Evolutionary conservation across 2,888 invertebrate genomes (phyloP).

Genomic region (Nymphalis polychloros): DNA sequence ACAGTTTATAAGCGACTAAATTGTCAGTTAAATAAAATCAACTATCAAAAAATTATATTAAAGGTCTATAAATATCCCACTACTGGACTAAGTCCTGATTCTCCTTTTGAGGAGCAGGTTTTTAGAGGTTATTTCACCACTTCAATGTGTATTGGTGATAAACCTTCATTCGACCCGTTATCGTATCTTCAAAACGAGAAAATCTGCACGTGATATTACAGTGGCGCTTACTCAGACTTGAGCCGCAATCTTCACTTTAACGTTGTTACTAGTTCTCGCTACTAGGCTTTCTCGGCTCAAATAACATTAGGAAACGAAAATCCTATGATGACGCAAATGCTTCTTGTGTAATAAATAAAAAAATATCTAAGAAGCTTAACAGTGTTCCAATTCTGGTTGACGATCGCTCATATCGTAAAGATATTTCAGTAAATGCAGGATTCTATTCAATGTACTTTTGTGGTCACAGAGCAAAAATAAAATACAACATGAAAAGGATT

Average conservation of each 20-base stretch:
- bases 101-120: too few species aligned
- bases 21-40: background rate
- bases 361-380: constrained; percentile 9
- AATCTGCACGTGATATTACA: too few species aligned
- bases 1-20: background rate
- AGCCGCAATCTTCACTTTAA: too few species aligned
- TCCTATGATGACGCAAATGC: background rate
- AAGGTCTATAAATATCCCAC: too few species aligned
- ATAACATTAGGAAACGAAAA: background rate
- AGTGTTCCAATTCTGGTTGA: constrained; percentile 10
- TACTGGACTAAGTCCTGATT: too few species aligned
- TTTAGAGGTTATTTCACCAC: too few species aligned
- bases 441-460: constrained; percentile 1
- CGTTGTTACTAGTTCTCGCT: too few species aligned
- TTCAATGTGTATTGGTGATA: too few species aligned
- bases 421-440: constrained; percentile 4
- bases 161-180: too few species aligned
- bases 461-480: background rate
- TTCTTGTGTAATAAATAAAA: background rate
- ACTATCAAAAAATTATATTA: background rate
- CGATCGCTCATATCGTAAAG: constrained; percentile 3
- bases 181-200: too few species aligned
- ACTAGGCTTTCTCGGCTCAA: too few species aligned
- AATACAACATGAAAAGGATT: background rate
- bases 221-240: too few species aligned